Percentiles rank a stretch among this genome's conserved stretches.
phyloP scores from a whole-genome alignment of 1,140 invertebrate genomes.

The Colletes latitarsis region DNA sequence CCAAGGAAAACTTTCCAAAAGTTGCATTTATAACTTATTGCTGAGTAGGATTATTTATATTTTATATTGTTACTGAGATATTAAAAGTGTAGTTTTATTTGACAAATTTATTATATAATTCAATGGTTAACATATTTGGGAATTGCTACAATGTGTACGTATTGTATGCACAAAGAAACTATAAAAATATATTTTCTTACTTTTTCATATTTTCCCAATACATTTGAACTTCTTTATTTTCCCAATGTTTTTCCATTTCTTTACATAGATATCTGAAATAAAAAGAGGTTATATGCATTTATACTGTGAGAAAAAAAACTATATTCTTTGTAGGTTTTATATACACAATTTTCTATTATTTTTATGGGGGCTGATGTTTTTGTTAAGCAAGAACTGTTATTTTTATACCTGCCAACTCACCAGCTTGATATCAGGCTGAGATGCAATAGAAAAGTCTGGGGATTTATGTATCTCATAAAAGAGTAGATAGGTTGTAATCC shows the following conservation, averaged over 20 bases:
- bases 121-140: neutral
- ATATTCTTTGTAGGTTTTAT: neutral
- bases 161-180: conserved; percentile 2
- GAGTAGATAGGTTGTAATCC: conserved; percentile 34
- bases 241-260: conserved; percentile 80
- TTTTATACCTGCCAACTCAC: conserved; percentile 19
- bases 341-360: neutral
- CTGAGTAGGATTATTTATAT: conserved; percentile 3
- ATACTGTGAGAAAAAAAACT: neutral
- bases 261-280: conserved; percentile 75
- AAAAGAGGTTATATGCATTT: conserved; percentile 19
- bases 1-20: neutral
- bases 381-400: neutral
- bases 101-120: conserved; percentile 13
- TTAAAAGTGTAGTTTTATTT: neutral
- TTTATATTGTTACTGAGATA: conserved; percentile 5
- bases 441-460: conserved; percentile 10
- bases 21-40: neutral
- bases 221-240: conserved; percentile 78
- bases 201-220: conserved; percentile 63
- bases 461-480: conserved; percentile 30
- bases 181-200: conserved; percentile 47
- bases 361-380: neutral
- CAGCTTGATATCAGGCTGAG: neutral
- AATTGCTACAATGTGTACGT: neutral